phyloP scores from a whole-genome alignment of 2,113 vertebrate species.

The Ranitomeya variabilis region DNA sequence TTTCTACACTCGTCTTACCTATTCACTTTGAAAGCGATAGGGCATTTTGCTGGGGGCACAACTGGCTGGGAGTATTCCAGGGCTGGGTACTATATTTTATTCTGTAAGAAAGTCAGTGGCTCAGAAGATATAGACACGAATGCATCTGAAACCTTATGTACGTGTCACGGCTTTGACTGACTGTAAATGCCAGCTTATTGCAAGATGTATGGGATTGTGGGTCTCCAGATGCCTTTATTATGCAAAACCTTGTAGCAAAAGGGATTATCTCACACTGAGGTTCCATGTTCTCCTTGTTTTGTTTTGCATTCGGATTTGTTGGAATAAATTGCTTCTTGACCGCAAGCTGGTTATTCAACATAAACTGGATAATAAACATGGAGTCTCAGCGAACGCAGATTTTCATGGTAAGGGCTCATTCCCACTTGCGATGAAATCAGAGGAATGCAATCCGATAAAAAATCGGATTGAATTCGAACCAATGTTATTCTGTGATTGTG shows the following conservation, averaged over 20 bases:
- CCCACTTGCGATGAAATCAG: not conserved
- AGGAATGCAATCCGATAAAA: too few species aligned
- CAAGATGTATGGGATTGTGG: not conserved
- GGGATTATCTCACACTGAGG: slow-evolving; percentile 18
- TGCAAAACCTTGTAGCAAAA: slow-evolving; percentile 19
- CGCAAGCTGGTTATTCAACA: not conserved
- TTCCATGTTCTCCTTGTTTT: slow-evolving; percentile 7
- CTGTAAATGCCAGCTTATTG: slow-evolving; percentile 5
- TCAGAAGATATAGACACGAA: not conserved
- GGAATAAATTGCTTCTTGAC: slow-evolving; percentile 29
- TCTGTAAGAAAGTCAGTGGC: not conserved
- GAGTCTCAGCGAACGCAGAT: not conserved
- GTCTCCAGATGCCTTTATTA: slow-evolving; percentile 17
- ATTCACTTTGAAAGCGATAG: slow-evolving; percentile 9
- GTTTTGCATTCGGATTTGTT: slow-evolving; percentile 21
- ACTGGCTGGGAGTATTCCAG: not conserved
- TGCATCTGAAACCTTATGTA: slow-evolving; percentile 13
- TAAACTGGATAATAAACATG: slow-evolving; percentile 3
- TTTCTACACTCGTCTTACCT: not conserved
- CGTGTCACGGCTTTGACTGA: slow-evolving; percentile 10
- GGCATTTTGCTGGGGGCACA: slow-evolving; percentile 5
- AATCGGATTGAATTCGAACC: too few species aligned
- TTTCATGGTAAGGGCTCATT: not conserved
- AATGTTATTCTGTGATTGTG: too few species aligned
- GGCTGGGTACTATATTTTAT: slow-evolving; percentile 12